A percentile compares a stretch with the other conserved stretches of the same genome.
These are phyloP conservation scores for Leptarthrus brevirostris DNA, from an alignment of 2,888 invertebrate species.

Conservation along the genomic window DNA sequence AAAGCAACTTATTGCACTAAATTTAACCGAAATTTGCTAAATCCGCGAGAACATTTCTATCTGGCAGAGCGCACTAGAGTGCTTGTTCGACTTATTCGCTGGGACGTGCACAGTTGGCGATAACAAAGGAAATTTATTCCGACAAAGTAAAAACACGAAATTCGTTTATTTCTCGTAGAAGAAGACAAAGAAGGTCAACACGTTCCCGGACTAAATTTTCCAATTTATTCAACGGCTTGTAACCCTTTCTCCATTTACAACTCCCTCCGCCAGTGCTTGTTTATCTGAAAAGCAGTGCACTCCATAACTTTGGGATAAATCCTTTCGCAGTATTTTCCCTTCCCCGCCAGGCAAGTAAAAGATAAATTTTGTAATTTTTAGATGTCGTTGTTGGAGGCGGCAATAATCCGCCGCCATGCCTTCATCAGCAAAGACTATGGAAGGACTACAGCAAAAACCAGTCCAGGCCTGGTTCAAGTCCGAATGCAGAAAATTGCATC, in stretches of 20 bases:
- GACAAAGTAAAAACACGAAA: slow-evolving; percentile 13
- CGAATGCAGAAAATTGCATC: slow-evolving; percentile 38
- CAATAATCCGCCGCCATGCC: neutral
- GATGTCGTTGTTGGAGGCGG: slow-evolving; percentile 14
- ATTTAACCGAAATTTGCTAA: neutral
- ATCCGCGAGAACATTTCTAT: neutral
- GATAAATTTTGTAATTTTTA: slow-evolving; percentile 43
- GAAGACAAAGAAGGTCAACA: slow-evolving; percentile 35
- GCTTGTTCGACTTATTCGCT: neutral
- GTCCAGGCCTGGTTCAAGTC: neutral
- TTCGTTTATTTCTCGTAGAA: neutral
- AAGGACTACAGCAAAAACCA: too few species aligned
- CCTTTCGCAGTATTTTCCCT: neutral
- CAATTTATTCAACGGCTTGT: slow-evolving; percentile 45
- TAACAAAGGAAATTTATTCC: slow-evolving; percentile 28
- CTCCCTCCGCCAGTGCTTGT: neutral
- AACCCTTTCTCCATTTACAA: slow-evolving; percentile 37
- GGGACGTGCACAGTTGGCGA: neutral
- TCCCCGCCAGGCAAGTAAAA: neutral
- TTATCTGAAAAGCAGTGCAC: slow-evolving; percentile 19
- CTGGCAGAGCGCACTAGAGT: neutral
- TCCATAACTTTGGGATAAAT: slow-evolving; percentile 11
- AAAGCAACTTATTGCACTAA: neutral
- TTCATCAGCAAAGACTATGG: neutral
- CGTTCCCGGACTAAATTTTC: slow-evolving; percentile 33